Percentiles rank a stretch among this genome's conserved stretches.
Evolutionary conservation across 2,113 vertebrate genomes (phyloP).

Genomic region (Passer montanus): DNA sequence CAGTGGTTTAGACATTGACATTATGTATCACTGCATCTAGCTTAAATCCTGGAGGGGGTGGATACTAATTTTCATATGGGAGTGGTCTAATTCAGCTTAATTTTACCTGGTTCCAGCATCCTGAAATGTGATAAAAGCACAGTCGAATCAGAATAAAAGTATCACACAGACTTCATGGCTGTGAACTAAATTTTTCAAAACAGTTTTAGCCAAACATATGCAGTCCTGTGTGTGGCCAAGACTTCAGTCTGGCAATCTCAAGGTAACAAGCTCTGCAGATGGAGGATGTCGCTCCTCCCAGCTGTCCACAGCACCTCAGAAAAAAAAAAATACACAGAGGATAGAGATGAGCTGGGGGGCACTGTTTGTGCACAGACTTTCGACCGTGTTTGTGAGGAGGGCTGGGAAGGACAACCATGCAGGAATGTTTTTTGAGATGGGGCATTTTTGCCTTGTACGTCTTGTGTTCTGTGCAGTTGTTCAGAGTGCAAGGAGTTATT

Average conservation of each 20-base stretch:
- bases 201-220: conserved; percentile 45
- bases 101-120: not conserved
- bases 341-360: not conserved
- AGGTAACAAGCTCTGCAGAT: conserved; percentile 40
- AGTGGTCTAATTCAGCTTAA: not conserved
- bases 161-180: not conserved
- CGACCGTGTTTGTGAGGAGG: not conserved
- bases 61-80: not conserved
- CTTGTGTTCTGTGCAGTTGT: not conserved
- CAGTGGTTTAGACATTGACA: not conserved
- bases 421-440: not conserved
- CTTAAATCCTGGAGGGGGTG: not conserved
- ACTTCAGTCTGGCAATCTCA: conserved; percentile 34
- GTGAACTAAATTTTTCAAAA: conserved; percentile 36
- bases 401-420: not conserved
- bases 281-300: not conserved
- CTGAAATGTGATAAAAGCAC: not conserved
- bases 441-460: not conserved
- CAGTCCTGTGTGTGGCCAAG: conserved; percentile 22
- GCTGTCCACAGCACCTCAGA: not conserved
- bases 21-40: not conserved
- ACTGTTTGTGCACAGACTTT: not conserved
- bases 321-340: not conserved
- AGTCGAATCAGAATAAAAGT: not conserved
- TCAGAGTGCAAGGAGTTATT: not conserved